phyloP scores from a whole-genome alignment of 2,888 invertebrate genomes.

The Muschampia plurimacula region DNA sequence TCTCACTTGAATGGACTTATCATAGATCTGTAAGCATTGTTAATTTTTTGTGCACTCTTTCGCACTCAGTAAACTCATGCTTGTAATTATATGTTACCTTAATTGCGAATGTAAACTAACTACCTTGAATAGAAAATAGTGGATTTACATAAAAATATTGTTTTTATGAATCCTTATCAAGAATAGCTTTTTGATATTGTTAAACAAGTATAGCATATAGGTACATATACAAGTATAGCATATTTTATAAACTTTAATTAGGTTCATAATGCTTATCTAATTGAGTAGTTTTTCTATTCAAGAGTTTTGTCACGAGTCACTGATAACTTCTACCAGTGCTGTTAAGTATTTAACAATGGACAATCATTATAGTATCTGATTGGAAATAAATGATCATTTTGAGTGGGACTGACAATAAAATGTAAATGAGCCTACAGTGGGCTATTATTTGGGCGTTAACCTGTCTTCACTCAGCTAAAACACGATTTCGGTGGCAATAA shows the following conservation, averaged over 20 bases:
- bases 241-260: too few species aligned
- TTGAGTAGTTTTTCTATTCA: not conserved
- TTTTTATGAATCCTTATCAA: not conserved
- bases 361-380: conserved; percentile 43
- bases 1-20: conserved; percentile 39
- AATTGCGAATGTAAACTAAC: conserved; percentile 28
- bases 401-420: conserved; percentile 55
- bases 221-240: too few species aligned
- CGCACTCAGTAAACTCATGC: conserved; percentile 30
- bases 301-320: not conserved
- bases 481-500: conserved; percentile 49
- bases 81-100: conserved; percentile 28
- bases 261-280: too few species aligned
- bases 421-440: conserved; percentile 59
- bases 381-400: conserved; percentile 52
- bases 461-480: conserved; percentile 57
- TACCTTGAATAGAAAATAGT: conserved; percentile 14
- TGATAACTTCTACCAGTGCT: conserved; percentile 18
- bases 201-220: too few species aligned
- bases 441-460: conserved; percentile 61
- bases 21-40: conserved; percentile 36
- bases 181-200: too few species aligned
- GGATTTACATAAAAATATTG: not conserved
- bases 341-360: conserved; percentile 16
- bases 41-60: conserved; percentile 32